Evolutionary conservation across 2,888 invertebrate genomes (phyloP).

Genomic region (Busseola fusca): DNA sequence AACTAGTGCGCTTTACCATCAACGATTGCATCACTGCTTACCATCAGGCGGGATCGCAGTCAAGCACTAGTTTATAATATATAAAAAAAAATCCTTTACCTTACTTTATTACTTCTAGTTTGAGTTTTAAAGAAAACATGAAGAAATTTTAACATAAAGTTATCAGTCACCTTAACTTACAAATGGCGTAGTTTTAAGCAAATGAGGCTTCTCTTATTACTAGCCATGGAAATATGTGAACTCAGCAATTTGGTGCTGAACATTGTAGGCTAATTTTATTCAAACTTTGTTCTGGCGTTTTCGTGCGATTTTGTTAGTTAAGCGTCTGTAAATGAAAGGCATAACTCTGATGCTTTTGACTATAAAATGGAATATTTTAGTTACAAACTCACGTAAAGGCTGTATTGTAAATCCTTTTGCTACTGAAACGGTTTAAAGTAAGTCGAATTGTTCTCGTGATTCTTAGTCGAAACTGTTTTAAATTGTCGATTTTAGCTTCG

Average conservation of each 20-base stretch:
- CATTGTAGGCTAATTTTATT: constrained; percentile 51
- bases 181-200: constrained; percentile 39
- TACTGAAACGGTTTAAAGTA: constrained; percentile 16
- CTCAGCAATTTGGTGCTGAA: constrained; percentile 33
- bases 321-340: constrained; percentile 53
- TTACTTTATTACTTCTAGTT: background rate
- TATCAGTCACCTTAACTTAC: constrained; percentile 15
- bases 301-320: constrained; percentile 52
- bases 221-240: constrained; percentile 39
- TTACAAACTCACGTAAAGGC: constrained; percentile 42
- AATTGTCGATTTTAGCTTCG: constrained; percentile 1
- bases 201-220: constrained; percentile 21
- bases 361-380: constrained; percentile 55
- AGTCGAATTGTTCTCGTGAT: constrained; percentile 1
- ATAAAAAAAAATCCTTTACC: no score
- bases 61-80: no score
- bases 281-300: constrained; percentile 51
- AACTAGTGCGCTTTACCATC: no score
- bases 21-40: no score
- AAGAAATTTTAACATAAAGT: constrained; percentile 14
- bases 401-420: constrained; percentile 40
- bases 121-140: constrained; percentile 10
- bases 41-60: no score
- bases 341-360: constrained; percentile 53
- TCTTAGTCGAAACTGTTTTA: background rate